A percentile compares a stretch with the other conserved stretches of the same genome.
These are phyloP conservation scores for Pluvialis apricaria DNA, from an alignment of 2,113 vertebrate genomes.

Conservation along the genomic window DNA sequence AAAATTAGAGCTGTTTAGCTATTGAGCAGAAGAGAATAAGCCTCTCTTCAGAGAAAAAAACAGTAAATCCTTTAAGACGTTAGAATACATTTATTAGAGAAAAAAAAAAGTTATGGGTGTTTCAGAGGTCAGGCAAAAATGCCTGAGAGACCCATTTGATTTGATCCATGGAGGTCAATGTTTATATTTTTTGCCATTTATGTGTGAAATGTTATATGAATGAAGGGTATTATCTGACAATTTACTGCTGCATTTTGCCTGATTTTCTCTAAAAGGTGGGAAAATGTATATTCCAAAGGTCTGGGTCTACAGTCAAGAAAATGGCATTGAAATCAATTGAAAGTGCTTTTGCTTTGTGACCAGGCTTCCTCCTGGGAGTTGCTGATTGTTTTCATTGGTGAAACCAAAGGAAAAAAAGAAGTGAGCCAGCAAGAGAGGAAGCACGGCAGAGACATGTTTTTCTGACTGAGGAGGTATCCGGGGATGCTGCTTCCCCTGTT, in stretches of 20 bases:
- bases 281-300: not conserved
- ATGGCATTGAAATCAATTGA: not conserved
- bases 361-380: not conserved
- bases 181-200: conserved; percentile 48
- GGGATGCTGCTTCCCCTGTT: not conserved
- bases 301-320: conserved; percentile 5
- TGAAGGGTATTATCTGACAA: conserved; percentile 51
- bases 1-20: not conserved
- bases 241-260: conserved; percentile 33
- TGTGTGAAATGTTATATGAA: conserved; percentile 54
- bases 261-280: not conserved
- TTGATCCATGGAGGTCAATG: conserved; percentile 23
- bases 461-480: not conserved
- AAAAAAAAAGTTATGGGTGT: not conserved
- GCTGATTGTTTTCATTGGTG: conserved; percentile 10
- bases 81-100: not conserved
- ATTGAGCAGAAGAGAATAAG: not conserved
- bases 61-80: conserved; percentile 11
- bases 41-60: not conserved
- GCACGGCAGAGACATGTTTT: not conserved
- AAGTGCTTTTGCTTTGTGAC: not conserved
- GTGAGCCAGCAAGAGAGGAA: not conserved
- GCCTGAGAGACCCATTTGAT: conserved; percentile 34
- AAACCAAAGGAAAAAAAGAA: not conserved
- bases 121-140: conserved; percentile 13